These are phyloP conservation scores for Beris chalybata DNA, from an alignment of 2,888 invertebrate species.

Conservation along the genomic window DNA sequence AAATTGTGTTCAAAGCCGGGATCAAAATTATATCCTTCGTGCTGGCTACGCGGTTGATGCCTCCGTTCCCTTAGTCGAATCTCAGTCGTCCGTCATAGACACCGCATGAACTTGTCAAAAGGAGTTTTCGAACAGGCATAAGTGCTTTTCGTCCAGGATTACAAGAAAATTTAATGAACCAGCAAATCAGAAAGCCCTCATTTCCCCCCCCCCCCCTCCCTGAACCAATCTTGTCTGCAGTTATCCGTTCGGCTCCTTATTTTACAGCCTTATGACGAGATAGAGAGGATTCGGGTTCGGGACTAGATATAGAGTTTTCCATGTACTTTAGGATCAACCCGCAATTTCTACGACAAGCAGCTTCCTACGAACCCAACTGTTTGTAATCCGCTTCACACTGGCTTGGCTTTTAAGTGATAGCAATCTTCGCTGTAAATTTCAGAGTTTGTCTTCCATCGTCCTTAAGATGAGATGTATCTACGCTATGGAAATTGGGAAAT, in stretches of 20 bases:
- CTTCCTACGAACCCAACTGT: not conserved
- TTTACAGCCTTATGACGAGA: slow-evolving; percentile 1
- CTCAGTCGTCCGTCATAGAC: slow-evolving; percentile 13
- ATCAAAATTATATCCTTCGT: slow-evolving; percentile 15
- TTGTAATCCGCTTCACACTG: slow-evolving; percentile 20
- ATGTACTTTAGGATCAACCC: too few species aligned
- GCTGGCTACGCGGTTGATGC: too few species aligned
- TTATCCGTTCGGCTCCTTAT: slow-evolving; percentile 22
- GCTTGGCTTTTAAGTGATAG: slow-evolving; percentile 15
- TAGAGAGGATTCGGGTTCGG: too few species aligned
- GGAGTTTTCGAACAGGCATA: slow-evolving; percentile 4
- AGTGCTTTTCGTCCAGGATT: slow-evolving; percentile 29
- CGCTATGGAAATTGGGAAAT: too few species aligned
- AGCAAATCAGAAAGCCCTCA: slow-evolving; percentile 35
- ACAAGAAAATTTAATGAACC: slow-evolving; percentile 37
- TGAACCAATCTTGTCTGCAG: slow-evolving; percentile 17
- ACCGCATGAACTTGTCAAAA: slow-evolving; percentile 3
- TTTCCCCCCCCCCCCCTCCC: too few species aligned
- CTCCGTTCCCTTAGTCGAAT: not conserved
- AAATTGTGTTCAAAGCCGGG: slow-evolving; percentile 23
- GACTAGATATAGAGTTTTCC: too few species aligned
- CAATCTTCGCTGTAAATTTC: slow-evolving; percentile 22
- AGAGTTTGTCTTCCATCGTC: slow-evolving; percentile 4
- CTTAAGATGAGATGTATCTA: not conserved
- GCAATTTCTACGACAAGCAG: too few species aligned